Conservation (phyloP, 2,888 invertebrate species). For the Lottia gigantea region DNA sequence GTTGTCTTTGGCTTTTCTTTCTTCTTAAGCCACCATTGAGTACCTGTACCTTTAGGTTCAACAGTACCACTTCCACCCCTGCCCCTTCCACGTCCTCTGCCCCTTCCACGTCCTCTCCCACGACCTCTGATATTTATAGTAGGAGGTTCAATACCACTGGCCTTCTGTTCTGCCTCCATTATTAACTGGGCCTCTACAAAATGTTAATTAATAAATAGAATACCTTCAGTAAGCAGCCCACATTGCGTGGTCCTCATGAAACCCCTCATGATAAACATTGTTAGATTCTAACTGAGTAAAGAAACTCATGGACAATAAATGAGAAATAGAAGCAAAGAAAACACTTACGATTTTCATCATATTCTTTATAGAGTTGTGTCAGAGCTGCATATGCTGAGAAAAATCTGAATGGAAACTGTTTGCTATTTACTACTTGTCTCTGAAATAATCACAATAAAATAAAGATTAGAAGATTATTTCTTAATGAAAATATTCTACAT, state of each 20-base stretch:
- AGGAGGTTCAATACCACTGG: constrained; percentile 7
- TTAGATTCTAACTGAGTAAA: too few species aligned
- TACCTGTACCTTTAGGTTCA: constrained; percentile 23
- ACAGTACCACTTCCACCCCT: constrained; percentile 27
- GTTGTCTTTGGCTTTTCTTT: constrained; percentile 36
- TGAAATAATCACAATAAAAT: constrained; percentile 37
- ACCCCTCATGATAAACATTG: too few species aligned
- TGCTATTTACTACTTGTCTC: constrained; percentile 67
- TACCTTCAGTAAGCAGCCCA: too few species aligned
- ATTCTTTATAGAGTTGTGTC: constrained; percentile 57
- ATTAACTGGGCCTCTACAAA: constrained; percentile 24
- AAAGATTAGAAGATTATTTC: too few species aligned
- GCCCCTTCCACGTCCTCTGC: constrained; percentile 33
- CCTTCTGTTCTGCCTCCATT: constrained; percentile 36
- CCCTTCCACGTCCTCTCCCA: constrained; percentile 14
- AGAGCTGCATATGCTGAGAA: constrained; percentile 69
- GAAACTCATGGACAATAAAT: background rate
- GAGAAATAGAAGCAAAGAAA: background rate
- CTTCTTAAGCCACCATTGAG: constrained; percentile 49
- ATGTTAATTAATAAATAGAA: too few species aligned
- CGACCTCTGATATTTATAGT: background rate
- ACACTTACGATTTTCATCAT: constrained; percentile 54
- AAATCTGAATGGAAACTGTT: constrained; percentile 70
- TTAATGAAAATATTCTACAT: too few species aligned
- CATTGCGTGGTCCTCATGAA: too few species aligned